Evolutionary conservation across 1,140 invertebrate species (phyloP).

Genomic region (Mizuhopecten yessoensis): DNA sequence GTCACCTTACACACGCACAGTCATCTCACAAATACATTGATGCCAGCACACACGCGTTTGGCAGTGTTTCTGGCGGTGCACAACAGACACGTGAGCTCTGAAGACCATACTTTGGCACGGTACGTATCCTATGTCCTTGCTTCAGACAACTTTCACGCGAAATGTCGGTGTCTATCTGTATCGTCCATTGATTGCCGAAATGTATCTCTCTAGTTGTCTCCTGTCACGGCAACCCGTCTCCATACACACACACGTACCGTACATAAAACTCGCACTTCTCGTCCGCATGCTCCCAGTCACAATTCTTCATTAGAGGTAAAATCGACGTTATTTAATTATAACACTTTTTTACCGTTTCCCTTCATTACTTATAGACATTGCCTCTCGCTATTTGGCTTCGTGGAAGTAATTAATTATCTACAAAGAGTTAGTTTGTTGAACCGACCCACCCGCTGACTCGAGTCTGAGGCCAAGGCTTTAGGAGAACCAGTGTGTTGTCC

Average conservation of each 20-base stretch:
- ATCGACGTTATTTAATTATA: conserved; percentile 40
- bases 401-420: conserved; percentile 1
- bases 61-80: no score
- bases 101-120: neutral
- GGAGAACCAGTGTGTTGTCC: neutral
- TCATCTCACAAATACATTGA: no score
- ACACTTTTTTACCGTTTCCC: neutral
- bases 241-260: neutral
- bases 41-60: no score
- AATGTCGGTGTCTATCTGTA: neutral
- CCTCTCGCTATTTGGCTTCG: neutral
- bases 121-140: neutral
- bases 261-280: neutral
- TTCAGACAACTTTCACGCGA: neutral
- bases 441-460: neutral
- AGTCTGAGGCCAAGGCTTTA: neutral
- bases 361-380: conserved; percentile 35
- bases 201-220: neutral
- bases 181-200: neutral
- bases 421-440: conserved; percentile 18
- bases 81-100: neutral
- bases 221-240: neutral
- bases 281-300: neutral
- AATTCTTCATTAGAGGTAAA: conserved; percentile 32
- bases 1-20: no score